Evolutionary conservation across 2,888 invertebrate genomes (phyloP), one percentile per base, ranked within the genome.

Genomic region (Heliconius erato): DNA sequence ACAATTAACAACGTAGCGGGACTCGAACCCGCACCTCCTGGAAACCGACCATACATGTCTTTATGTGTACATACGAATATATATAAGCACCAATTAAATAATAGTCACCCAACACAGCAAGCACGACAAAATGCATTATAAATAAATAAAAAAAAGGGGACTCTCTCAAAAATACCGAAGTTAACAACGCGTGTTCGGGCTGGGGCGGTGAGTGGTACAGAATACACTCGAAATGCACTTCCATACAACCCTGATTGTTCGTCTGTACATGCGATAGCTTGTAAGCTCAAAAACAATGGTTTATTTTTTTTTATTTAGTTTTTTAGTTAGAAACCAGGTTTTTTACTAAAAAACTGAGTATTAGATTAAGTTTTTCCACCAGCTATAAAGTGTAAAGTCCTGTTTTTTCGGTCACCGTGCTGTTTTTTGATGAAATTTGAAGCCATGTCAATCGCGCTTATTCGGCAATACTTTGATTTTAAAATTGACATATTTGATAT

Each of bases 151-250:
- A 79, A 83, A 63, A 63, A 63, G 35, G n/a, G 44, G 71, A 72
- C 40, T 54, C 79, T 49, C 65, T 82, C 79, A 81, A 82, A 82
- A 77, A 72, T 72, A 40, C 79, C 65, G 44, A 59, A 81, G 32
- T 79, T 77, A 84, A 84, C 83, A 78, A 65, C 74, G 80, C 82
- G 83, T 78, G 78, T 84, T 84, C 82, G 77, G 63, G 77, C 72
- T 79, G 79, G 83, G 82, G 85, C 79, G 54, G 59, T 74, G 78
- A 81, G 83, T 83, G 79, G 82, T 74, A 81, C 79, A 74, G 81
- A 81, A 76, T 74, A 77, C 83, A 84, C 85, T 85, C 68, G 82
- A 84, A 84, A 85, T 79, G 81, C 79, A 74, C 81, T 83, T 77
- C 71, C 71, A 74, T 72, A 71, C 71, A 67, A 79, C 59, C 74